Conservation (phyloP, 2,113 vertebrate genomes). For the Tyto alba region DNA sequence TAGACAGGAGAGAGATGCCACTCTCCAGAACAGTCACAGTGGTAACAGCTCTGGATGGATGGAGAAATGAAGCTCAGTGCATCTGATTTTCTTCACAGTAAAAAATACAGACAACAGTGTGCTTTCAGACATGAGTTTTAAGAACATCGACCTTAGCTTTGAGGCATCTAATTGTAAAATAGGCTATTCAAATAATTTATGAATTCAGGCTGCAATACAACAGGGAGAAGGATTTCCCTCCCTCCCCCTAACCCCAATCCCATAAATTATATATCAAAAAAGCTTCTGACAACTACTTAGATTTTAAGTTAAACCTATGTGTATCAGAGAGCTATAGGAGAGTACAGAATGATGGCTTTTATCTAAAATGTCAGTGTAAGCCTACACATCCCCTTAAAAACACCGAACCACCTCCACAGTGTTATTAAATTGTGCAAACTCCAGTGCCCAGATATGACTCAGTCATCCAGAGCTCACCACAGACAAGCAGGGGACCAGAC, state of each 20-base stretch:
- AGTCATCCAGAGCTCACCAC: not conserved
- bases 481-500: not conserved
- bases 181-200: slow-evolving; percentile 52
- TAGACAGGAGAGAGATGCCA: not conserved
- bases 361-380: not conserved
- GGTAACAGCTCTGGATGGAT: not conserved
- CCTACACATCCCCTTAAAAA: not conserved
- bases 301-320: not conserved
- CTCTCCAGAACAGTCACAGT: not conserved
- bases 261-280: slow-evolving; percentile 38
- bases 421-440: not conserved
- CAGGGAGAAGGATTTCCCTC: not conserved
- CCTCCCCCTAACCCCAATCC: no score
- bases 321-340: not conserved
- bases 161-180: slow-evolving; percentile 20
- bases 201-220: not conserved
- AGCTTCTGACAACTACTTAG: slow-evolving; percentile 34
- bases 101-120: not conserved
- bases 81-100: not conserved
- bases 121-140: not conserved
- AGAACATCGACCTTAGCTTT: not conserved
- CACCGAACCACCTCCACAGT: not conserved
- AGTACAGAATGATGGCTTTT: not conserved
- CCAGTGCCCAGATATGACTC: not conserved
- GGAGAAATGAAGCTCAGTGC: not conserved